Evolutionary conservation across 2,113 vertebrate genomes (phyloP).

Genomic region (Kryptolebias marmoratus): DNA sequence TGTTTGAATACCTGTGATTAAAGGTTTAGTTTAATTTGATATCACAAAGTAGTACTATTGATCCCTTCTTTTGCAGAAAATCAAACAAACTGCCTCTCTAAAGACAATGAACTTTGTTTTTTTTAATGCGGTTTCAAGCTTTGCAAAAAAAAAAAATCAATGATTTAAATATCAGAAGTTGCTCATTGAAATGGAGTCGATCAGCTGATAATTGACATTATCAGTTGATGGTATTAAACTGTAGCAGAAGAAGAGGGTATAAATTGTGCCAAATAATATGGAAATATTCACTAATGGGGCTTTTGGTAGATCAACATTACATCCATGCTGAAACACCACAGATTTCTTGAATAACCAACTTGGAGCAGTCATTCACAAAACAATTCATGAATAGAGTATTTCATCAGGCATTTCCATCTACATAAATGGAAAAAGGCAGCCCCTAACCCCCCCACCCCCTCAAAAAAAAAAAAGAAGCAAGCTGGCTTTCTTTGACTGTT

Average conservation of each 20-base stretch:
- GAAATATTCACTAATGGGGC: conserved; percentile 39
- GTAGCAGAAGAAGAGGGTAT: neutral
- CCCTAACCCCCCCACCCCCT: neutral
- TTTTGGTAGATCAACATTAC: conserved; percentile 49
- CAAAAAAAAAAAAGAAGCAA: neutral
- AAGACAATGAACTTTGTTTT: neutral
- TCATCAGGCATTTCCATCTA: conserved; percentile 56
- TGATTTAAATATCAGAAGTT: neutral
- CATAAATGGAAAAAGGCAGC: conserved; percentile 42
- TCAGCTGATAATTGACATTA: too few relatives aligned
- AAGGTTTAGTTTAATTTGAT: too few relatives aligned
- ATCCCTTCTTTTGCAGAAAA: too few relatives aligned
- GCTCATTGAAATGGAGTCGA: neutral
- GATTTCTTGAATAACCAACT: conserved; percentile 55
- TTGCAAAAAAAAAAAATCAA: neutral
- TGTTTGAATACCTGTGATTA: too few relatives aligned
- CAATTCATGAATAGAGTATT: conserved; percentile 70
- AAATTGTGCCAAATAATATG: too few relatives aligned
- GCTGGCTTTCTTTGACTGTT: conserved; percentile 49
- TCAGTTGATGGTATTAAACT: too few relatives aligned
- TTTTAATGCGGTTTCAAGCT: neutral
- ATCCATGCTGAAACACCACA: conserved; percentile 43
- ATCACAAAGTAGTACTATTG: too few relatives aligned
- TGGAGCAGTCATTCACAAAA: conserved; percentile 48
- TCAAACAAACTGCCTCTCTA: too few relatives aligned